Evolutionary conservation across 1,140 invertebrate genomes (phyloP).

Genomic region (Anoplophora glabripennis): DNA sequence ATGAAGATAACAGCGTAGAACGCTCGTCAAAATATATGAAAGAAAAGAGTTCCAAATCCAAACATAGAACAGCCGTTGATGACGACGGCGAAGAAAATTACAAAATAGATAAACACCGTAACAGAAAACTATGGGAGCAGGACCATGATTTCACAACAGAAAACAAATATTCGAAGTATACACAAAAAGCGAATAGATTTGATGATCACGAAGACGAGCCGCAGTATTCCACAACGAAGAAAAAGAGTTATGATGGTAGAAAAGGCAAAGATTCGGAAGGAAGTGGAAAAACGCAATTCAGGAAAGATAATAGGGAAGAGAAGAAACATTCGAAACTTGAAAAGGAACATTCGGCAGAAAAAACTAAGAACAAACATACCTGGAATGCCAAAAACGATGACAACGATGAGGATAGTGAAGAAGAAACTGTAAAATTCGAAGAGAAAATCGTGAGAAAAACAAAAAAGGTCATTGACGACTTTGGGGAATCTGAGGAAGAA

Average conservation of each 20-base stretch:
- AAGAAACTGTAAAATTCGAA: neutral
- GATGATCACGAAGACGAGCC: slow-evolving; percentile 11
- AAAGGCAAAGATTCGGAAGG: slow-evolving; percentile 8
- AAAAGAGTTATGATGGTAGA: neutral
- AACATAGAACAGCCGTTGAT: neutral
- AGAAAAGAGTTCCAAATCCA: neutral
- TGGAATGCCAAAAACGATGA: neutral
- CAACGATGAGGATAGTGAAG: neutral
- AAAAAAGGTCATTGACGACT: neutral
- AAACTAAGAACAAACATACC: no score
- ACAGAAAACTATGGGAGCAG: neutral
- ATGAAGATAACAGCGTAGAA: neutral
- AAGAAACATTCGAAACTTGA: neutral
- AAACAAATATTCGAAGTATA: no score
- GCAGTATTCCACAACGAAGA: neutral
- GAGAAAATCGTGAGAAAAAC: no score
- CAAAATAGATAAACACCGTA: neutral
- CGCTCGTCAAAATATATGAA: neutral
- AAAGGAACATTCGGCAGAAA: neutral
- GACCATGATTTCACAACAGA: no score
- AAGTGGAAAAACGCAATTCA: neutral
- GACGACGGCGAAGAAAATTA: slow-evolving; percentile 1
- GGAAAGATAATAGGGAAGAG: neutral
- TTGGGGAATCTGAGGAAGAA: neutral
- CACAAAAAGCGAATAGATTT: neutral